Evolutionary conservation across 2,888 invertebrate genomes (phyloP), one percentile per base, ranked within the genome.

Genomic region (Pollenia labialis): DNA sequence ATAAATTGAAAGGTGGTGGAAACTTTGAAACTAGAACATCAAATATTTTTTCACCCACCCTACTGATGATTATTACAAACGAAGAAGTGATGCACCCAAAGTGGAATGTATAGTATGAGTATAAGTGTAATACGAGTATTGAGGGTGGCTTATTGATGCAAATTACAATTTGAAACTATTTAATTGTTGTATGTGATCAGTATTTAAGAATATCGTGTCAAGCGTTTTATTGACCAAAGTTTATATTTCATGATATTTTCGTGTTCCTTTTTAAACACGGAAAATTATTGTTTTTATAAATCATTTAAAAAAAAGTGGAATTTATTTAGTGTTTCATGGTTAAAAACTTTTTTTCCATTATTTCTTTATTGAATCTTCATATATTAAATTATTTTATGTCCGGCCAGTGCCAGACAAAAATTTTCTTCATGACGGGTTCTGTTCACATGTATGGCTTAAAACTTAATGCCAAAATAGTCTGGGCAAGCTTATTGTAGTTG

Each of bases 181-280:
- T 46, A 1, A 23, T 75, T 84, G 89, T 89, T 91, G 89, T 90
- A 91, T 44, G 16, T 69, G 52, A 75, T 69, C 68, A 68, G 66
- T 80, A n/a, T 62, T 74, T 77, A 56, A 60, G 48, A 54, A 87
- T 88, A 85, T 88, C 90, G 89, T 90, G 89, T 88, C 90, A 89
- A 89, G 89, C 89, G 87, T 89, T 91, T 90, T 90, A 91, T 90
- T 90, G 90, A 90, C 88, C 90, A 90, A 18, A 88, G 89, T 89
- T 91, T 89, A 89, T 89, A 90, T 91, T 89, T 56, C 76, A 44
- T 8, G 56, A 18, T 18, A 2, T 23, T 2, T 23, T 23, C 23
- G 42, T n/a, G 10, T 10, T 71, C 4, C 9, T 23, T 71, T 32
- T 72, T 32, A 69, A 18, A 64, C 40, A 42, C 40, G 1, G 10